Evolutionary conservation across 2,797 vertebrate species (phyloP).

Genomic region (Glossophaga mutica): DNA sequence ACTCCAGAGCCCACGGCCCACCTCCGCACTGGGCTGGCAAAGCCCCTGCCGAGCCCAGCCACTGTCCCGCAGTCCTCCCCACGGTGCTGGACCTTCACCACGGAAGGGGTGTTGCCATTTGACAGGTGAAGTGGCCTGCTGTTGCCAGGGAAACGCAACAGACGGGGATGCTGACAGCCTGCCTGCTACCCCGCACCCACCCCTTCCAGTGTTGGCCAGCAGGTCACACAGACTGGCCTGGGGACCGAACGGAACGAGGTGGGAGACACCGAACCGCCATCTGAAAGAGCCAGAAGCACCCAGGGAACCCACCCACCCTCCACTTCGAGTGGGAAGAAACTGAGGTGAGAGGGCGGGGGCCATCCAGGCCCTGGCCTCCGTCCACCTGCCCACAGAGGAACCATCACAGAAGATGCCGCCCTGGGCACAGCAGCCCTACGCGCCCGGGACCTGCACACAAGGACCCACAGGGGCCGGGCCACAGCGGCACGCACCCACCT

Average conservation of each 20-base stretch:
- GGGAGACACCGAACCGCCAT: neutral
- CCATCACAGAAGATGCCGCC: accelerated
- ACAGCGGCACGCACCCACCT: constrained; percentile 83
- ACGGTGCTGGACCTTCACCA: accelerated
- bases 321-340: accelerated
- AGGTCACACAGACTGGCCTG: accelerated
- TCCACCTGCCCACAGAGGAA: accelerated
- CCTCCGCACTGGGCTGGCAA: neutral
- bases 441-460: accelerated
- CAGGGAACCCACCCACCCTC: neutral
- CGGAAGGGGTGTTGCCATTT: neutral
- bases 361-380: accelerated
- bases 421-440: accelerated
- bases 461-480: accelerated
- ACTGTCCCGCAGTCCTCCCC: neutral
- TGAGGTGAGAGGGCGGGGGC: accelerated
- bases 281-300: neutral
- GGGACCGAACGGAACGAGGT: accelerated
- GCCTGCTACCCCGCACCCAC: accelerated
- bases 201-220: accelerated
- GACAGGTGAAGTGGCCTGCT: neutral
- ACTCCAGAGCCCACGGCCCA: neutral
- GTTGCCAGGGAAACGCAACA: accelerated
- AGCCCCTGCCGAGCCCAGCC: neutral
- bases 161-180: no score